Base-by-base conservation (phyloP, 2,113 vertebrate species). In the Calyptomena viridis region DNA sequence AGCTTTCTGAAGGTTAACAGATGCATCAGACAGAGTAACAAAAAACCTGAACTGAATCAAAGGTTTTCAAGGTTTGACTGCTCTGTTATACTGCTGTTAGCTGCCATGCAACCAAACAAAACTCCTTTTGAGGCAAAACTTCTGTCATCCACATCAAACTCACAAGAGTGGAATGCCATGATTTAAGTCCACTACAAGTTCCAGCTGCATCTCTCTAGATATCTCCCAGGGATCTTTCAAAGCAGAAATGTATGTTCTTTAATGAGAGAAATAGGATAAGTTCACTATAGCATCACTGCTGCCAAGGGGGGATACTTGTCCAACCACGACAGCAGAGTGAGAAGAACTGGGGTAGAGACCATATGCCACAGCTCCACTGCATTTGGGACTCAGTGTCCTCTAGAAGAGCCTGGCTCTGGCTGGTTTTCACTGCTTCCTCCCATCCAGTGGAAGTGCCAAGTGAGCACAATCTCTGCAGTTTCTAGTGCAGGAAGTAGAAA, bases 1-100 rank as follows among this genome's bases (percentile, higher is more conserved):
- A 68, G 63, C 64, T 80, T 85, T 92, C 37, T 76, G 83, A 95
- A 95, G 37, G 83, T 76, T 90, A 92, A 58, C 86, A 95, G 68
- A 83, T 72, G 67, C 67, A 90, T 85, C 35, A 88, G 56, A 87
- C 82, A 74, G 39, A 59, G 14, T 18, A 94, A 85, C 12, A 80
- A 79, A 58, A 90, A 75, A 56, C 35, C 35, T 58, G 66, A 95
- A 76, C 53, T 73, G 49, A 44, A 83, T 67, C 40, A 89, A 85
- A 66, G 37, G 30, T 90, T 82, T 74, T 75, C 52, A 72, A 42
- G 13, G 22, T 80, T 68, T 80, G 37, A 64, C 68, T 55, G 27
- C 37, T 53, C 44, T 15, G 18, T 69, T 66, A 59, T 5, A 37
- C 12, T 44, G 28, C 24, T 31, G 19, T 68, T 86, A 69, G 53